Evolutionary conservation across 2,888 invertebrate species (phyloP).

Genomic region (Cephus pulcher): DNA sequence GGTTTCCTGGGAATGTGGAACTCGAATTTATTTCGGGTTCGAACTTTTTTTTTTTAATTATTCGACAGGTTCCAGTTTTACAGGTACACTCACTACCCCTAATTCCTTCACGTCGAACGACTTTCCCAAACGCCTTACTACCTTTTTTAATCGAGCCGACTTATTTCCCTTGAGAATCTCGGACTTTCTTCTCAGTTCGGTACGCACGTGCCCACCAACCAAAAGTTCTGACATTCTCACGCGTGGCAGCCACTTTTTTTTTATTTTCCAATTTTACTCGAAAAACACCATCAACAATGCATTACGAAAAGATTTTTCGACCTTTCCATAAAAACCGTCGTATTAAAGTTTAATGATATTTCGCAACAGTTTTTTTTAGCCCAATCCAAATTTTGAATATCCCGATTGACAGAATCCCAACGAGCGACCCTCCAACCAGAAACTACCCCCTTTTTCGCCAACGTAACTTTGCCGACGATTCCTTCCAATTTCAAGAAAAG

Average conservation of each 20-base stretch:
- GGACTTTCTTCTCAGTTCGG: conserved; percentile 13
- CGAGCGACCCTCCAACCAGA: neutral
- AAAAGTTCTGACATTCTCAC: neutral
- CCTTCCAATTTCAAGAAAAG: too few species aligned
- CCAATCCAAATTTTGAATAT: neutral
- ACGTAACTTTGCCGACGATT: conserved; percentile 5
- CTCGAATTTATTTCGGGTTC: too few species aligned
- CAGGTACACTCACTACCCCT: conserved; percentile 6
- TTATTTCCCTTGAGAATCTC: conserved; percentile 46
- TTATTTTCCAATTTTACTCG: neutral
- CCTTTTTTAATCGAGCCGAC: conserved; percentile 33
- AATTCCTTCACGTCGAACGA: conserved; percentile 13
- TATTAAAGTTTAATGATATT: conserved; percentile 34
- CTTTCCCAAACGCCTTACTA: conserved; percentile 16
- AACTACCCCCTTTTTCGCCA: conserved; percentile 14
- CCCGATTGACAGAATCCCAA: neutral
- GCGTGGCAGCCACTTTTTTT: neutral
- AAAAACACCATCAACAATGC: too few species aligned
- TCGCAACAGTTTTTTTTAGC: neutral
- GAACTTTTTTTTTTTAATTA: conserved; percentile 1
- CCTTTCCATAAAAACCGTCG: conserved; percentile 7
- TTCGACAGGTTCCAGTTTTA: neutral
- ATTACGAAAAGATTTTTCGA: too few species aligned
- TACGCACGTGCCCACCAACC: neutral
- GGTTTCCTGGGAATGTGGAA: too few species aligned